Base-by-base conservation (phyloP, 2,888 invertebrate species). In the Hylaea fasciaria region DNA sequence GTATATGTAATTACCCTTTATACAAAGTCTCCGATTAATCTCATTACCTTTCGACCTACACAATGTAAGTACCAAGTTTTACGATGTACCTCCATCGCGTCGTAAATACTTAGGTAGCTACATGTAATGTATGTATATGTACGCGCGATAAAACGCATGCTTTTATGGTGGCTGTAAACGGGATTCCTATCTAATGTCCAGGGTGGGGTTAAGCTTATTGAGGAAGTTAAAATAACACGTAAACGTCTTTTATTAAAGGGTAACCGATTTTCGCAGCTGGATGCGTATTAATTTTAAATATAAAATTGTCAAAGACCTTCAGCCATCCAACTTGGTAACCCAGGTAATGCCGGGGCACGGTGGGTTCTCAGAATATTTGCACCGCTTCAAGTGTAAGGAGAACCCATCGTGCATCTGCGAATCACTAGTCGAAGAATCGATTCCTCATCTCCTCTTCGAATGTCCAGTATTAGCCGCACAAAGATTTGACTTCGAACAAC, bases 121-220 rank as follows among this genome's bases (percentile, higher is more conserved):
- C 56, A 62, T 22, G 35, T 73, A 68, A 40, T 57, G 50, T 47
- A 45, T 49, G 47, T 56, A 53, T 37, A 40, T 62, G 65, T 60
- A 57, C 67, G 65, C 62, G 75, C 68, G 73, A 81, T 80, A 80
- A 82, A 80, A 78, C 68, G 68, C 77, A 77, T 79, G 77, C 70
- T 75, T 82, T 85, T 84, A 83, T 76, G 69, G 69, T 35, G 66
- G 77, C 69, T 71, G 74, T 83, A 85, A 84, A 86, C 78, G 78
- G 81, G 82, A 85, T 80, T 80, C 80, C 78, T 78, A 70, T 76
- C 77, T 84, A 80, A 84, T 81, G 79, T 72, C 70, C 61, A 56
- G 41, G 55, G 17, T 1, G 13, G 51, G 43, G 14, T 43, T 14
- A 51, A 41, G 14, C 44, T 51, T 52, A 49, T 57, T 47, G 61